These are phyloP conservation scores for Athalia cordata DNA, from an alignment of 2,888 invertebrate species.

Conservation along the genomic window DNA sequence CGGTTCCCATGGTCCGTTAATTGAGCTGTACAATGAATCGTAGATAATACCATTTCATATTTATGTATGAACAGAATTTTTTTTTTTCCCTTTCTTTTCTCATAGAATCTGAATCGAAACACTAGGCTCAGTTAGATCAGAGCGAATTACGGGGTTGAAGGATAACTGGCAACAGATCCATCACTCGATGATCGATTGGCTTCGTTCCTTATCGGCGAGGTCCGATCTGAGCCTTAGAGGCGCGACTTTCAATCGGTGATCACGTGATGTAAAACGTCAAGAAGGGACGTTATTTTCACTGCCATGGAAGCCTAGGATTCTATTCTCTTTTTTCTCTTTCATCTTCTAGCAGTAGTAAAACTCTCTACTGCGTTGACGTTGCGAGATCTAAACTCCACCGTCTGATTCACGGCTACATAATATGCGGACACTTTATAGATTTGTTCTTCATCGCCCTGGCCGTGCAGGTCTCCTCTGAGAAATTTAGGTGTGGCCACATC, in stretches of 20 bases:
- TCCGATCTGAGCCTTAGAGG: constrained; percentile 56
- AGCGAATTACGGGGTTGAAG: constrained; percentile 51
- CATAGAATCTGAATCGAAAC: not conserved
- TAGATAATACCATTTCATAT: too few species aligned
- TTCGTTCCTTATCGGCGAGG: constrained; percentile 61
- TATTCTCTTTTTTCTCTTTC: not conserved
- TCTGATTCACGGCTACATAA: too few species aligned
- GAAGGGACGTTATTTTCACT: constrained; percentile 14
- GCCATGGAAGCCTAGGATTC: not conserved
- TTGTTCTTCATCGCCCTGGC: too few species aligned
- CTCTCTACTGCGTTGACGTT: too few species aligned
- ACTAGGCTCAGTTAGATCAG: not conserved
- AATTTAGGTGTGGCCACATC: too few species aligned
- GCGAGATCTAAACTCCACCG: too few species aligned
- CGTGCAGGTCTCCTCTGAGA: too few species aligned
- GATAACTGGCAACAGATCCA: constrained; percentile 61
- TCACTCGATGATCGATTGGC: constrained; percentile 62
- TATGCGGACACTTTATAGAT: too few species aligned
- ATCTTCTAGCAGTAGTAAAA: not conserved
- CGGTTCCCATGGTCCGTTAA: too few species aligned
- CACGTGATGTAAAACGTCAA: not conserved
- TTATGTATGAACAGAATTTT: not conserved
- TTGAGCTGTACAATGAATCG: not conserved
- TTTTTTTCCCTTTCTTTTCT: not conserved
- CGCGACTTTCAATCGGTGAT: constrained; percentile 45